phyloP scores from a whole-genome alignment of 2,113 vertebrate genomes.

The Illadopsis cleaveri region DNA sequence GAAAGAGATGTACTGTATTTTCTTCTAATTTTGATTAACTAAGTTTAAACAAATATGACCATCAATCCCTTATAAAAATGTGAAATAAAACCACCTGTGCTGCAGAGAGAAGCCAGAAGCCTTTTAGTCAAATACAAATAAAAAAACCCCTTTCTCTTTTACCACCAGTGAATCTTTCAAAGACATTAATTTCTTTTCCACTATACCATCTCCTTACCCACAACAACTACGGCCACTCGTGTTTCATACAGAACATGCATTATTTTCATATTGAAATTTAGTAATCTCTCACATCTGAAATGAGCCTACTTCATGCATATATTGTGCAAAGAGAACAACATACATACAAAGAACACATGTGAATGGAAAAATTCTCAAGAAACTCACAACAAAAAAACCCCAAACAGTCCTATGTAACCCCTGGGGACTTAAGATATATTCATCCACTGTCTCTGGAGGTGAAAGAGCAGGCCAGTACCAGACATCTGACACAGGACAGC shows the following conservation, averaged over 20 bases:
- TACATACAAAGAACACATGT: not conserved
- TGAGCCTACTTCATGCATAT: not conserved
- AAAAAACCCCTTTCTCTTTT: not conserved
- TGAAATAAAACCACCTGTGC: not conserved
- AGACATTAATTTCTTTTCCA: not conserved
- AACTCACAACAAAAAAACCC: accelerated
- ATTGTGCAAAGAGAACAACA: not conserved
- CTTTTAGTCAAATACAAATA: not conserved
- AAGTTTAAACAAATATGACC: not conserved
- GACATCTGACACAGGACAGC: not conserved
- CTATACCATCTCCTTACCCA: not conserved
- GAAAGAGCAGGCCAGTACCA: not conserved
- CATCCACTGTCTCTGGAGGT: not conserved
- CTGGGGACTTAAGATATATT: not conserved
- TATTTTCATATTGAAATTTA: not conserved
- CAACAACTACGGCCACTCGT: not conserved
- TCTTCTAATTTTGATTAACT: not conserved
- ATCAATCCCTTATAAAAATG: not conserved
- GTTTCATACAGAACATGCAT: not conserved
- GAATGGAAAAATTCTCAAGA: not conserved
- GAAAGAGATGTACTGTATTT: not conserved
- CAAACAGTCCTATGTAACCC: accelerated
- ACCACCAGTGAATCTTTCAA: not conserved
- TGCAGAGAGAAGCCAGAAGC: not conserved
- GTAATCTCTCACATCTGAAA: not conserved